Evolutionary conservation across 1,140 invertebrate genomes (phyloP), one percentile per base, ranked within the genome.

Genomic region (Mylabris phalerata): DNA sequence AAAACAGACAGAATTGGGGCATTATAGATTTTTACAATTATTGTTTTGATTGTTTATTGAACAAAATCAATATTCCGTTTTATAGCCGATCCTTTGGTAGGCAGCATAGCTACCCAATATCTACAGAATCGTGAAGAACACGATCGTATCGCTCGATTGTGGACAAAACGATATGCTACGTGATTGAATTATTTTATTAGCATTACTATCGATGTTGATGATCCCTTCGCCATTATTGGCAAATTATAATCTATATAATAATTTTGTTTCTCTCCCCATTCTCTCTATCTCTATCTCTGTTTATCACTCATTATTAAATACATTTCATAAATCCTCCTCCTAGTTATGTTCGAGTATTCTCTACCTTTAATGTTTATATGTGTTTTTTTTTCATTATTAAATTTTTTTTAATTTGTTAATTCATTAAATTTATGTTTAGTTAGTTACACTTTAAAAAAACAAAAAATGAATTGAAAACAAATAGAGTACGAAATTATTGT

Each of bases 41-140:
- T 19, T 19, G 1, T 19, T 19, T 19, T 32, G 11, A 9, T 9
- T 42, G 4, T 42, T 9, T 42, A 9, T 42, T 42, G 10, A 42
- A 42, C 0, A 42, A 42, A 11, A 42, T 42, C 48, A n/a, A 40
- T 48, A 13, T 47, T 11, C 13, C 62, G 48, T 57, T 52, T 67
- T 64, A 2, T 79, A 90, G 92, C 92, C 69, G 95, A 98, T 83
- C 95, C 96, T 4, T 77, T 98, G 68, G 96, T 98, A 41, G 95
- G 95, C 55, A 97, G 92, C 75, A 98, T 99, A 80, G 95, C 95
- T 40, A 95, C 93, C 62, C 94, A 98, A 82, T 98, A 96, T 80
- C 80, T 97, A 64, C 92, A 95, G 75, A 98, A 98, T 79, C 83
- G 95, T 54, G 92, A 95, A 77, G 95, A 98, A 76, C 95, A 98